Evolutionary conservation across 2,888 invertebrate species (phyloP).

Genomic region (Tetrapedia diversipes): DNA sequence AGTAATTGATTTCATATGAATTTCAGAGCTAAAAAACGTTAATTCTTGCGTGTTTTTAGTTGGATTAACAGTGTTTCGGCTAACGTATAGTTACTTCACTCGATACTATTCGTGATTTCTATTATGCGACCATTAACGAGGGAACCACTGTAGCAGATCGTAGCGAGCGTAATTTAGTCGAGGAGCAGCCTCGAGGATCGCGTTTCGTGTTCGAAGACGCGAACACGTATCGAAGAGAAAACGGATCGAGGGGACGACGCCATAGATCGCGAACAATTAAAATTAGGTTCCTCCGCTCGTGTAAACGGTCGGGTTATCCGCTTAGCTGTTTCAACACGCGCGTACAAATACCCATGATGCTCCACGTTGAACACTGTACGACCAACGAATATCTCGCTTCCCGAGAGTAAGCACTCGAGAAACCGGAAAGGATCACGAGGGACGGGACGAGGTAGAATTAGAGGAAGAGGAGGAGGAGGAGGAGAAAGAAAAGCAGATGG

Average conservation of each 20-base stretch:
- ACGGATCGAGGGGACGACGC: slow-evolving; percentile 8
- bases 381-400: slow-evolving; percentile 2
- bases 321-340: background rate
- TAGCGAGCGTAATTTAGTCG: slow-evolving; percentile 22
- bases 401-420: background rate
- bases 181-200: slow-evolving; percentile 25
- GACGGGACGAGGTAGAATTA: background rate
- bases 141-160: slow-evolving; percentile 22
- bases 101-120: no score
- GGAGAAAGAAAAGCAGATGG: background rate
- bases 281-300: background rate
- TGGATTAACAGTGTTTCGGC: no score
- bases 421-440: slow-evolving; percentile 7
- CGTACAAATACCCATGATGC: no score
- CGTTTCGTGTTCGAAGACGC: background rate
- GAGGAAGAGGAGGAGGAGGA: background rate
- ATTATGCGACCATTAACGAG: no score
- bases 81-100: no score
- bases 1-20: no score
- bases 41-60: no score
- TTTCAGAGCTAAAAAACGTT: no score
- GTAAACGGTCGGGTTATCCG: slow-evolving; percentile 9
- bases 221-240: slow-evolving; percentile 6
- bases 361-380: slow-evolving; percentile 5
- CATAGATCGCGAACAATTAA: background rate